Percentiles rank a stretch among this genome's conserved stretches.
phyloP scores from a whole-genome alignment of 1,140 invertebrate species.

The Neuroterus valhalla region DNA sequence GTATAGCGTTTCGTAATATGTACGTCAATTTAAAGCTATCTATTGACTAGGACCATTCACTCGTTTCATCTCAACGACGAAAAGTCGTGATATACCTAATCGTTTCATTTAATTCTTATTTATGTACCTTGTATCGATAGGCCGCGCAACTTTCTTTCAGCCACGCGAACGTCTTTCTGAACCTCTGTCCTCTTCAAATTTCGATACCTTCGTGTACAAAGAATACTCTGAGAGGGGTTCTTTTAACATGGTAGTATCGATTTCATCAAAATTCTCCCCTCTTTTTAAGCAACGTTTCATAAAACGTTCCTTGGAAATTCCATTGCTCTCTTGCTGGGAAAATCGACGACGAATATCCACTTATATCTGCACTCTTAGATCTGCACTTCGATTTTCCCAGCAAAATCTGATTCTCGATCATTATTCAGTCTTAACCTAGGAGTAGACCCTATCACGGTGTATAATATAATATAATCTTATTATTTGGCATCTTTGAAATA shows the following conservation, averaged over 20 bases:
- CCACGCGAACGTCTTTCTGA: constrained; percentile 14
- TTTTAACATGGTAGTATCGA: too few relatives aligned
- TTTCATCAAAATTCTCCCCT: background rate
- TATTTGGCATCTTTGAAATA: constrained; percentile 81
- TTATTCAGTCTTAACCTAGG: constrained; percentile 1
- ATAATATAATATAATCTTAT: constrained; percentile 77
- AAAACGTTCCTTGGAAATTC: background rate
- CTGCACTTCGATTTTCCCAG: background rate
- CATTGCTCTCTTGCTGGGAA: background rate
- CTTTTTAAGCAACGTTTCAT: background rate
- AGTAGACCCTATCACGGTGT: constrained; percentile 31
- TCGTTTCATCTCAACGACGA: constrained; percentile 18
- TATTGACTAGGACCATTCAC: constrained; percentile 73
- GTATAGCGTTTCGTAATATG: background rate
- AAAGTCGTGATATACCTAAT: constrained; percentile 8
- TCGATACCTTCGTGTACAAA: too few relatives aligned
- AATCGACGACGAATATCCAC: background rate
- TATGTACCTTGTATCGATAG: constrained; percentile 20
- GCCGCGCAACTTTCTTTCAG: constrained; percentile 6
- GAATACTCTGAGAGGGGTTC: too few relatives aligned
- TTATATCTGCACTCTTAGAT: too few relatives aligned
- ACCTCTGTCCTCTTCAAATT: background rate
- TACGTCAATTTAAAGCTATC: constrained; percentile 71
- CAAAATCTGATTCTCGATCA: background rate
- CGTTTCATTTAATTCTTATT: background rate